These are phyloP conservation scores for Melospiza georgiana DNA, from an alignment of 2,113 vertebrate genomes.

Conservation along the genomic window DNA sequence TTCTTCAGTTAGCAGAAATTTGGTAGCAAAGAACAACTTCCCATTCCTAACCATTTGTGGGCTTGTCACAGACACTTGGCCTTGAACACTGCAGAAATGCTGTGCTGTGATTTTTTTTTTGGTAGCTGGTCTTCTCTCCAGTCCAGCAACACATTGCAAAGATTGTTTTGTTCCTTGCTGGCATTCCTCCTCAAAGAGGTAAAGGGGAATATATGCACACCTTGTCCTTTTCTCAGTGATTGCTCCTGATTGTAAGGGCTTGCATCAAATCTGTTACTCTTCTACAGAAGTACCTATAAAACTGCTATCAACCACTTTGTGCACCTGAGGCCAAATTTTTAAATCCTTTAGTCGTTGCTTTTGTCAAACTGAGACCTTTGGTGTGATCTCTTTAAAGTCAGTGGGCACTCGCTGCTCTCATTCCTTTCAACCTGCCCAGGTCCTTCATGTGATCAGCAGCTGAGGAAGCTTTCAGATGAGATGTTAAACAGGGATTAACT, in stretches of 20 bases:
- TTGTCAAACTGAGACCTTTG: not conserved
- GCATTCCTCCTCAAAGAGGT: fast-evolving
- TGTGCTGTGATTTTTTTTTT: not conserved
- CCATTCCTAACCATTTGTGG: not conserved
- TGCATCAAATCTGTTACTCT: not conserved
- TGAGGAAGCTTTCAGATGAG: not conserved
- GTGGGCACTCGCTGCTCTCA: not conserved
- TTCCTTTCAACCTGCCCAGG: not conserved
- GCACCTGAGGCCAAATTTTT: not conserved
- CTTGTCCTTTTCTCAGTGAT: not conserved
- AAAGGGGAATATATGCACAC: fast-evolving
- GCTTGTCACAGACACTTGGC: not conserved
- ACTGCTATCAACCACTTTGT: not conserved
- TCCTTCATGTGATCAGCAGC: not conserved
- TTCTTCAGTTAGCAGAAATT: not conserved
- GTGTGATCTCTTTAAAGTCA: not conserved
- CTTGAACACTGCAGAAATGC: not conserved
- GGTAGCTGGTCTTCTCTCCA: not conserved
- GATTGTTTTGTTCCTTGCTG: not conserved
- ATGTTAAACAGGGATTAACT: not conserved
- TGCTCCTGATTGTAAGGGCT: not conserved
- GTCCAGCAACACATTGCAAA: not conserved
- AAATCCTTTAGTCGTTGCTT: not conserved
- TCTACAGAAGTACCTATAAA: not conserved
- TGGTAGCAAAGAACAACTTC: not conserved